Evolutionary conservation across 1,140 invertebrate species (phyloP).

Genomic region (Aphis craccivora): DNA sequence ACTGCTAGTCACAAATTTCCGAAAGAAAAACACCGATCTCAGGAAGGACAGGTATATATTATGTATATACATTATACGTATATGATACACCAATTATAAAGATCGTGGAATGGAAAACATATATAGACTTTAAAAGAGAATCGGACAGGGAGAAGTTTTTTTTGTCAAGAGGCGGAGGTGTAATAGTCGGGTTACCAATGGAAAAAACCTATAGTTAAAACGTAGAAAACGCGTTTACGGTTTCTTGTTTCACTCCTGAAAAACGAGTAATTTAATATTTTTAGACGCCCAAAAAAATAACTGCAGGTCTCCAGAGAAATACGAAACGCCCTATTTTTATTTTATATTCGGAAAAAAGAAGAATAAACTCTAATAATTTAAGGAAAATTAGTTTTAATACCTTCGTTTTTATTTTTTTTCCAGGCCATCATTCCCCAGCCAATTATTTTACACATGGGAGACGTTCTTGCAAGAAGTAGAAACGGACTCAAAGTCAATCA

Average conservation of each 20-base stretch:
- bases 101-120: background rate
- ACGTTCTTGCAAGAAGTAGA: constrained; percentile 90
- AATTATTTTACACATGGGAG: constrained; percentile 91
- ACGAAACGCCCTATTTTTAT: background rate
- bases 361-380: background rate
- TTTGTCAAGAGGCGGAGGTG: background rate
- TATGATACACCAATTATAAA: background rate
- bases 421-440: constrained; percentile 80
- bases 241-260: background rate
- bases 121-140: background rate
- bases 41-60: constrained; percentile 81
- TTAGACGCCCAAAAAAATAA: background rate
- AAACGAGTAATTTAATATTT: constrained; percentile 24
- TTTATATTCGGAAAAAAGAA: background rate
- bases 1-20: constrained; percentile 84
- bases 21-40: constrained; percentile 85
- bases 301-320: background rate
- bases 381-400: background rate
- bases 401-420: constrained; percentile 60
- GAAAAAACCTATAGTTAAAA: background rate
- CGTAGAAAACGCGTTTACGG: background rate
- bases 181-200: background rate
- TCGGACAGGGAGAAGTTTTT: background rate
- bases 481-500: constrained; percentile 87
- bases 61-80: background rate